Percentiles rank a stretch among this genome's conserved stretches.
These are phyloP conservation scores for Pseudomyrmex concolor DNA, from an alignment of 1,140 invertebrate genomes.

Conservation along the genomic window DNA sequence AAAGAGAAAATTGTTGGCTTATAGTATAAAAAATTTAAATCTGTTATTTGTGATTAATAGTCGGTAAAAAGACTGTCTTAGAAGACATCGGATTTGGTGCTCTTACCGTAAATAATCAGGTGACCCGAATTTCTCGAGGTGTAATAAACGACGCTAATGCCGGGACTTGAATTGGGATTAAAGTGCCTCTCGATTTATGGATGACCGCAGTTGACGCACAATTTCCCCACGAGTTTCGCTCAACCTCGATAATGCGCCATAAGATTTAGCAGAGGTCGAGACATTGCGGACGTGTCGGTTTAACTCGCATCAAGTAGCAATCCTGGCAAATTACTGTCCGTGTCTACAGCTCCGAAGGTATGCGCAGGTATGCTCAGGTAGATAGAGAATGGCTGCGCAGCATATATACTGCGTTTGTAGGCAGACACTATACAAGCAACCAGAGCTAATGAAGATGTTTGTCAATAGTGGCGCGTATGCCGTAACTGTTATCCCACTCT, in stretches of 20 bases:
- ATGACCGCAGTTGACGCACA: slow-evolving; percentile 29
- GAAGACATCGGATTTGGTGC: too few species aligned
- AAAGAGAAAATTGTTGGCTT: too few species aligned
- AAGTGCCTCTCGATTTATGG: slow-evolving; percentile 42
- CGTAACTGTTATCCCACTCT: slow-evolving; percentile 64
- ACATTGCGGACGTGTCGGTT: slow-evolving; percentile 67
- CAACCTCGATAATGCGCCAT: slow-evolving; percentile 46
- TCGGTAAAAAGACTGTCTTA: too few species aligned
- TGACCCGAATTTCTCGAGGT: slow-evolving; percentile 1
- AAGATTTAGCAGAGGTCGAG: slow-evolving; percentile 43
- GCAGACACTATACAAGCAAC: slow-evolving; percentile 71
- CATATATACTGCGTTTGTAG: slow-evolving; percentile 70
- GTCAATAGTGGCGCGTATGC: slow-evolving; percentile 78
- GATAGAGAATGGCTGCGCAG: slow-evolving; percentile 49
- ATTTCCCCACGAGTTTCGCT: slow-evolving; percentile 45
- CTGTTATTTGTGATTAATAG: too few species aligned
- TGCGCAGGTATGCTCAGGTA: slow-evolving; percentile 63
- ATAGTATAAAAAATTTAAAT: too few species aligned
- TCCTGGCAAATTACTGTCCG: slow-evolving; percentile 69
- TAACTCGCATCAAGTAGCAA: slow-evolving; percentile 71
- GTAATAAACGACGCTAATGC: background rate
- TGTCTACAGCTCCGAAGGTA: slow-evolving; percentile 67
- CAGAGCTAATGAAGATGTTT: slow-evolving; percentile 80
- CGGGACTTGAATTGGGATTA: slow-evolving; percentile 38
- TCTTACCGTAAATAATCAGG: too few species aligned